These are phyloP conservation scores for Cyclina sinensis DNA, from an alignment of 1,140 invertebrate genomes.

Conservation along the genomic window DNA sequence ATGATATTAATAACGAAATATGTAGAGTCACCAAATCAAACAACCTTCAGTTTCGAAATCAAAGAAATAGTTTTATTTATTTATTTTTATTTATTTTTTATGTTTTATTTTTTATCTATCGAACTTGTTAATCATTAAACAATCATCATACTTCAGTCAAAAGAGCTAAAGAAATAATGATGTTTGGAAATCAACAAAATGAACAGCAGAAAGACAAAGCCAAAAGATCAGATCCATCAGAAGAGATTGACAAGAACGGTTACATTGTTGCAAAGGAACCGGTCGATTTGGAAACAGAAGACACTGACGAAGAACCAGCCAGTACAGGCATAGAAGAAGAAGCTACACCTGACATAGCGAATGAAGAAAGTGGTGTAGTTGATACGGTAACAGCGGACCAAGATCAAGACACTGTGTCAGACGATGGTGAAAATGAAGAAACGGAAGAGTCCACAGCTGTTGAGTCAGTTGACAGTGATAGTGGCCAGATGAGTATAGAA, in stretches of 20 bases:
- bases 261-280: constrained; percentile 21
- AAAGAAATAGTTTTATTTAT: too few species aligned
- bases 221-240: constrained; percentile 1
- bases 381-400: neutral
- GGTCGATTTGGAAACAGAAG: neutral
- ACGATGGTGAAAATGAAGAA: neutral
- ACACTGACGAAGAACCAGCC: neutral
- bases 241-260: constrained; percentile 27
- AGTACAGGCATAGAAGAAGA: neutral
- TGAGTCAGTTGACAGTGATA: neutral
- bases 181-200: constrained; percentile 59
- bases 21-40: too few species aligned
- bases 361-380: neutral
- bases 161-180: constrained; percentile 55
- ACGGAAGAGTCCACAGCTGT: neutral
- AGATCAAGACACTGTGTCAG: neutral
- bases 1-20: too few species aligned
- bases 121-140: neutral
- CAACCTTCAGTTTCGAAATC: too few species aligned
- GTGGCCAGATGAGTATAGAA: neutral
- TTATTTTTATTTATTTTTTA: too few species aligned
- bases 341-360: neutral
- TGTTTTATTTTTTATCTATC: too few species aligned
- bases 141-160: constrained; percentile 45
- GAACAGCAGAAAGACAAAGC: constrained; percentile 14